phyloP scores from a whole-genome alignment of 1,140 invertebrate genomes.

The Lordiphosa mommai region DNA sequence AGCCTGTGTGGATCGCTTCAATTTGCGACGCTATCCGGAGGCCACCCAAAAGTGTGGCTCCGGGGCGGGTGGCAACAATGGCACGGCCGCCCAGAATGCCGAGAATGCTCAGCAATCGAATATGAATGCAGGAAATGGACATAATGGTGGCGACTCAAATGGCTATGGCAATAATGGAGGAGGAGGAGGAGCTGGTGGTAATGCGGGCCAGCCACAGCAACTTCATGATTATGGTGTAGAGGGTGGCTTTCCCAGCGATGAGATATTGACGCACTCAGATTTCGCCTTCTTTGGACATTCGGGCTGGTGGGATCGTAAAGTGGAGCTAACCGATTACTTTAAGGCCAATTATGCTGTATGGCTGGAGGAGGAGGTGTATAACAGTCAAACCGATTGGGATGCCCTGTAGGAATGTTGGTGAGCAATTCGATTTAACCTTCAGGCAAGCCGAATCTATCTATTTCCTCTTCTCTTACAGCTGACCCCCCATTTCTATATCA shows the following conservation, averaged over 20 bases:
- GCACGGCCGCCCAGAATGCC: slow-evolving; percentile 63
- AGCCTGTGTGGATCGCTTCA: slow-evolving; percentile 96
- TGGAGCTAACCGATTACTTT: slow-evolving; percentile 96
- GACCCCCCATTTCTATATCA: neutral
- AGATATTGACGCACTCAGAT: slow-evolving; percentile 74
- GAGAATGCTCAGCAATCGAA: slow-evolving; percentile 65
- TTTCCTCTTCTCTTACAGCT: neutral
- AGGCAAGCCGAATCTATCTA: too few relatives aligned
- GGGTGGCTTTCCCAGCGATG: slow-evolving; percentile 74
- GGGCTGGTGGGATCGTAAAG: slow-evolving; percentile 80
- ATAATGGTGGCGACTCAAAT: slow-evolving; percentile 46
- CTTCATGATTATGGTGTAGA: slow-evolving; percentile 73
- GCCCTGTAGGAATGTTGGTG: slow-evolving; percentile 62
- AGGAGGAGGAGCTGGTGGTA: slow-evolving; percentile 20
- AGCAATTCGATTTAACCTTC: too few relatives aligned
- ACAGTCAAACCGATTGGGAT: slow-evolving; percentile 90
- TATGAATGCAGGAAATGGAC: slow-evolving; percentile 60
- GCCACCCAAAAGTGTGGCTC: slow-evolving; percentile 79
- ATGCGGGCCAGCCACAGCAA: slow-evolving; percentile 57
- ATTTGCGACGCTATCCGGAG: slow-evolving; percentile 90
- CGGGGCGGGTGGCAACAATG: slow-evolving; percentile 42
- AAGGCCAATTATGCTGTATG: slow-evolving; percentile 97
- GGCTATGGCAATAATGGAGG: slow-evolving; percentile 47
- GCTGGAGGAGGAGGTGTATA: slow-evolving; percentile 98
- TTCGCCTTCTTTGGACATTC: slow-evolving; percentile 78